phyloP scores from a whole-genome alignment of 2,888 invertebrate genomes.

The Mylabris sibirica region DNA sequence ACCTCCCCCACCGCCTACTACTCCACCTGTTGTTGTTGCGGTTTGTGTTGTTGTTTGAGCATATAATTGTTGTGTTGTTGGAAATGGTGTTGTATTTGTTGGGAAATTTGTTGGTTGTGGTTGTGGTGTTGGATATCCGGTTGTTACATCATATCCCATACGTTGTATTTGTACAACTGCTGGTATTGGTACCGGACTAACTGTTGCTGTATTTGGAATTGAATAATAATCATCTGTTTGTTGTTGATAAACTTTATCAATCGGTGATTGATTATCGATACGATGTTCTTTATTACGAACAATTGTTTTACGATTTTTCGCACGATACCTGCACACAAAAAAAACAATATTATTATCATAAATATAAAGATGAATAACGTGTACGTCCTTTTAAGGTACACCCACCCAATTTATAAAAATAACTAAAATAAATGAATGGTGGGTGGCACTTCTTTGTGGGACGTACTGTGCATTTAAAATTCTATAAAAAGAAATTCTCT shows the following conservation, averaged over 20 bases:
- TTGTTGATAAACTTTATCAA: constrained; percentile 51
- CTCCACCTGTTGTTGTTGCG: constrained; percentile 14
- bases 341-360: neutral
- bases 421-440: neutral
- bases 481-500: constrained; percentile 33
- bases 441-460: no score
- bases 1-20: no score
- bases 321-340: constrained; percentile 66
- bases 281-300: constrained; percentile 54
- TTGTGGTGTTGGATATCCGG: constrained; percentile 42
- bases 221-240: constrained; percentile 56
- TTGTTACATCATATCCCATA: constrained; percentile 55
- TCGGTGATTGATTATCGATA: constrained; percentile 52
- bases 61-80: constrained; percentile 54
- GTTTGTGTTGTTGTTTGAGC: constrained; percentile 31
- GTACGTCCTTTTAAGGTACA: neutral
- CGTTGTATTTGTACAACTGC: constrained; percentile 56
- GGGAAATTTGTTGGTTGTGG: constrained; percentile 40
- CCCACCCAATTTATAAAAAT: constrained; percentile 10
- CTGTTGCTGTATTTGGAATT: constrained; percentile 45
- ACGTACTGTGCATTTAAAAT: neutral
- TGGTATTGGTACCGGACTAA: constrained; percentile 52
- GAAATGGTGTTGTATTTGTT: constrained; percentile 42
- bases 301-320: constrained; percentile 70
- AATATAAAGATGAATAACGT: neutral